phyloP scores from a whole-genome alignment of 1,140 invertebrate species.

The Ostrea edulis region DNA sequence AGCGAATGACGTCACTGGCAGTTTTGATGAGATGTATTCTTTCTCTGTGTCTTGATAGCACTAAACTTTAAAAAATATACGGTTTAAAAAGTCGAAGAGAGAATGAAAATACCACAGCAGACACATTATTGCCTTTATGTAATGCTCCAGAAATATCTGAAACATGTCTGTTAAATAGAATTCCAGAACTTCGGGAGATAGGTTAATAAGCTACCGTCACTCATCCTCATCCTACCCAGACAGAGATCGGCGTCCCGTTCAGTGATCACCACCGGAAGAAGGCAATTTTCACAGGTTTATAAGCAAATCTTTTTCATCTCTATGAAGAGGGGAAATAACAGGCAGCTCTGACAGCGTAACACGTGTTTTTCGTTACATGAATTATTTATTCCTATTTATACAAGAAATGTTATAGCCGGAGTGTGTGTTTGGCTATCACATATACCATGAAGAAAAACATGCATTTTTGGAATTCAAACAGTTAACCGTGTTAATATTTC shows the following conservation, averaged over 20 bases:
- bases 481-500: background rate
- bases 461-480: background rate
- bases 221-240: background rate
- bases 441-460: background rate
- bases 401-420: background rate
- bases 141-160: background rate
- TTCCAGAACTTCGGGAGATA: background rate
- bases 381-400: slow-evolving; percentile 6
- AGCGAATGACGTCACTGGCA: too few species aligned
- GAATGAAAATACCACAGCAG: too few species aligned
- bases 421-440: background rate
- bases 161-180: background rate
- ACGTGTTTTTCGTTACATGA: background rate
- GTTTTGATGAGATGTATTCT: too few species aligned
- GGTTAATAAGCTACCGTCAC: background rate
- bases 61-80: too few species aligned
- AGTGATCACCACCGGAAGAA: background rate
- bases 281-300: background rate
- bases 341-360: background rate
- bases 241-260: background rate
- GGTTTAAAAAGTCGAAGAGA: too few species aligned
- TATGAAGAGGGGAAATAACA: background rate
- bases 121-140: background rate
- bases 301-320: slow-evolving; percentile 7
- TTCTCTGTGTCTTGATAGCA: too few species aligned